Evolutionary conservation across 2,113 vertebrate genomes (phyloP).

Genomic region (Salvelinus alpinus): DNA sequence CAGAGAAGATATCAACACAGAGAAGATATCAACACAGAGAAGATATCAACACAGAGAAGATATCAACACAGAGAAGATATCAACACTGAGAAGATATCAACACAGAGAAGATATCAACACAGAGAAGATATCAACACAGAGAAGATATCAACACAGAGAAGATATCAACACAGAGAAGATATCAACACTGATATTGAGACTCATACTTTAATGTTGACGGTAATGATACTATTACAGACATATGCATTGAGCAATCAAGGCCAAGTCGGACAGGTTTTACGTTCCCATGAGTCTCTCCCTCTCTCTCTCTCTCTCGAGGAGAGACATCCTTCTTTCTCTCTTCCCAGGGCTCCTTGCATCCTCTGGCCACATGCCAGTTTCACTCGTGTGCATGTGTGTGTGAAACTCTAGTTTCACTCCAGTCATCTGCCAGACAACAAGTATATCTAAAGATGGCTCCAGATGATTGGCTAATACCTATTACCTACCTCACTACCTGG

Average conservation of each 20-base stretch:
- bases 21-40: too few species aligned
- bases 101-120: neutral
- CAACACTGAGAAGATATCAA: too few species aligned
- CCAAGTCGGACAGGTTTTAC: slow-evolving; percentile 66
- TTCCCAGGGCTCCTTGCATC: slow-evolving; percentile 62
- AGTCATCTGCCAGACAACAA: slow-evolving; percentile 70
- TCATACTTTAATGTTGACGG: neutral
- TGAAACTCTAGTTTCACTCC: slow-evolving; percentile 64
- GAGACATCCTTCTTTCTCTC: slow-evolving; percentile 21
- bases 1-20: too few species aligned
- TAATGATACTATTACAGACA: slow-evolving; percentile 3
- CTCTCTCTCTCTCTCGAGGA: slow-evolving; percentile 40
- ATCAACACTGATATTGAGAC: neutral
- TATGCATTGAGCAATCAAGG: slow-evolving; percentile 63
- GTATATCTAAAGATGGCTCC: slow-evolving; percentile 60
- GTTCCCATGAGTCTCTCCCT: slow-evolving; percentile 67
- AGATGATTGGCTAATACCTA: slow-evolving; percentile 36
- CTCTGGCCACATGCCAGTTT: slow-evolving; percentile 76
- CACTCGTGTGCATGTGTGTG: slow-evolving; percentile 34
- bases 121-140: neutral
- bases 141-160: too few species aligned
- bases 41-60: too few species aligned
- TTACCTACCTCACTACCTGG: too few species aligned
- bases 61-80: too few species aligned
- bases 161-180: neutral